phyloP scores from a whole-genome alignment of 2,888 invertebrate species.

The Rhagonycha lutea region DNA sequence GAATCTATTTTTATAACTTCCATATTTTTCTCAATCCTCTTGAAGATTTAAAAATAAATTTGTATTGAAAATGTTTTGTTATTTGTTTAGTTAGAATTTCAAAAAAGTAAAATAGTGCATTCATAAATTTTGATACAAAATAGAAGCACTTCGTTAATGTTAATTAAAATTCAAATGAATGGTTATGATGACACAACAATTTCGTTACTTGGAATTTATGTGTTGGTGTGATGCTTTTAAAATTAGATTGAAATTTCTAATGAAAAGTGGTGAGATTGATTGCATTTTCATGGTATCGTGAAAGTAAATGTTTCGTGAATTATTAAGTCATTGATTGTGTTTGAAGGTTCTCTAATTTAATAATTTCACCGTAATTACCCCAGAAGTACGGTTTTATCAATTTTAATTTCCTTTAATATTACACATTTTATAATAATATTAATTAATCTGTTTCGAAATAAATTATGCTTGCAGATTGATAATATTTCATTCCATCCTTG shows the following conservation, averaged over 20 bases:
- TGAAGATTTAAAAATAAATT: not conserved
- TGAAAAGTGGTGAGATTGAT: not conserved
- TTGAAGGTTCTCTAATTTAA: not conserved
- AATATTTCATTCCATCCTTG: too few relatives aligned
- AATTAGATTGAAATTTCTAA: not conserved
- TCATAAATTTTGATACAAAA: not conserved
- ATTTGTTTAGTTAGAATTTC: not conserved
- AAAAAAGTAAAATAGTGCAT: not conserved
- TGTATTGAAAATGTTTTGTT: not conserved
- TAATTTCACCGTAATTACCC: not conserved
- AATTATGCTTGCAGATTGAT: too few relatives aligned
- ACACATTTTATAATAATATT: not conserved
- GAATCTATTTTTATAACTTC: not conserved
- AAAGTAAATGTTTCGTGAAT: not conserved
- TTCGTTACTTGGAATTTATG: not conserved
- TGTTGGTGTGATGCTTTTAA: not conserved
- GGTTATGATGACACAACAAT: not conserved
- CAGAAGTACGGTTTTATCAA: not conserved
- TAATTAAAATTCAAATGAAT: not conserved
- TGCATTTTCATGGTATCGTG: not conserved
- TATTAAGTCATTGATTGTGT: not conserved
- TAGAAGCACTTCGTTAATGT: not conserved
- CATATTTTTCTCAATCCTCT: not conserved
- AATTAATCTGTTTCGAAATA: not conserved
- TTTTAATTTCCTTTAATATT: not conserved